These are phyloP conservation scores for Ophion ventricosus DNA, from an alignment of 2,888 invertebrate species.

Conservation along the genomic window DNA sequence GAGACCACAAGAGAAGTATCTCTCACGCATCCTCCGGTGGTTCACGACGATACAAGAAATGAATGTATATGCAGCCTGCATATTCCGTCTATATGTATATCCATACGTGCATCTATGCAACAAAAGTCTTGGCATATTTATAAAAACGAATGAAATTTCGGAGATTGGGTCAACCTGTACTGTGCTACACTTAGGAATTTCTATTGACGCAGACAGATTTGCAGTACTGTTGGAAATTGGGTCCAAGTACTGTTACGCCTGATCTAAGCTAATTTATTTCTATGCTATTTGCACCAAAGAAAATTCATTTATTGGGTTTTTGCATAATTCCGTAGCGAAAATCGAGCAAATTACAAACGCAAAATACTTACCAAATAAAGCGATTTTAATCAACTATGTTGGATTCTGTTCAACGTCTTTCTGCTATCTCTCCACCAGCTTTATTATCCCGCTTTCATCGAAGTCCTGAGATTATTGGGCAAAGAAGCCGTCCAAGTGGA, in stretches of 20 bases:
- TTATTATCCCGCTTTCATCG: too few relatives aligned
- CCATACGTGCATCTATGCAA: too few relatives aligned
- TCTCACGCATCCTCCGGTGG: constrained; percentile 10
- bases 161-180: background rate
- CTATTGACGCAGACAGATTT: background rate
- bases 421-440: too few relatives aligned
- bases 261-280: background rate
- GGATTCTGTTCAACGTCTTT: too few relatives aligned
- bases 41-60: constrained; percentile 8
- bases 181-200: background rate
- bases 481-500: too few relatives aligned
- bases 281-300: background rate
- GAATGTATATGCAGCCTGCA: constrained; percentile 6
- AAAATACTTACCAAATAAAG: too few relatives aligned
- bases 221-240: background rate
- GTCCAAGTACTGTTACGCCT: background rate
- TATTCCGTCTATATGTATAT: background rate
- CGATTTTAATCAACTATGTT: too few relatives aligned
- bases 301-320: constrained; percentile 1
- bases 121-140: background rate
- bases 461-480: too few relatives aligned
- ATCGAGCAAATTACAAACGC: too few relatives aligned
- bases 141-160: background rate
- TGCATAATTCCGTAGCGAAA: too few relatives aligned
- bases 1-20: constrained; percentile 44